Evolutionary conservation across 2,888 invertebrate genomes (phyloP).

Genomic region (Macrosiphum euphorbiae): DNA sequence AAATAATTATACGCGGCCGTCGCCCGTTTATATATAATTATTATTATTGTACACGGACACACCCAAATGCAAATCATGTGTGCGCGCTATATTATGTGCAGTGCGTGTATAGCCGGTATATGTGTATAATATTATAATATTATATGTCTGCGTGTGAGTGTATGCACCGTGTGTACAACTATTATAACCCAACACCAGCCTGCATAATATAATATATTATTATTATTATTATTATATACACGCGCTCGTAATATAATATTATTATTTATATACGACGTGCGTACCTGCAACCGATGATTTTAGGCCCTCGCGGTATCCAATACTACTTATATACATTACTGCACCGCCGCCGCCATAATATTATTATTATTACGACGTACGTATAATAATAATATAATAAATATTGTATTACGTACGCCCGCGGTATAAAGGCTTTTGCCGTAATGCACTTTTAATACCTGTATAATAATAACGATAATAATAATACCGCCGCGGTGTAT

Average conservation of each 20-base stretch:
- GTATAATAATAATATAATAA: constrained; percentile 8
- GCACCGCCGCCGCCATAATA: neutral
- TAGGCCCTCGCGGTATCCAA: constrained; percentile 1
- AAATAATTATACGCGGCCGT: neutral
- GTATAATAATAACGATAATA: neutral
- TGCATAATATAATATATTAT: neutral
- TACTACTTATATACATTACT: neutral
- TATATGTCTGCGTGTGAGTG: neutral
- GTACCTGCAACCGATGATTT: neutral
- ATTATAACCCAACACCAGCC: neutral
- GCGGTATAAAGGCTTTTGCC: constrained; percentile 8
- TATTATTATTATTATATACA: neutral
- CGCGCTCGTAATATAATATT: neutral
- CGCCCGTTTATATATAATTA: neutral
- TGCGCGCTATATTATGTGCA: neutral
- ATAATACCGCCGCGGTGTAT: neutral
- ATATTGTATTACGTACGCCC: constrained; percentile 9
- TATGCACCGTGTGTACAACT: neutral
- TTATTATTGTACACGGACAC: constrained; percentile 2
- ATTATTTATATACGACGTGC: neutral
- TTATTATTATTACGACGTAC: neutral
- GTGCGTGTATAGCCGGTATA: neutral
- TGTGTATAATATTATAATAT: neutral
- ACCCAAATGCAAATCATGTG: constrained; percentile 17
- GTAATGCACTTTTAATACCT: constrained; percentile 5